Percentiles rank a stretch among this genome's conserved stretches.
These are phyloP conservation scores for Micropoecilia bifurca DNA, from an alignment of 2,797 vertebrate genomes.

Conservation along the genomic window DNA sequence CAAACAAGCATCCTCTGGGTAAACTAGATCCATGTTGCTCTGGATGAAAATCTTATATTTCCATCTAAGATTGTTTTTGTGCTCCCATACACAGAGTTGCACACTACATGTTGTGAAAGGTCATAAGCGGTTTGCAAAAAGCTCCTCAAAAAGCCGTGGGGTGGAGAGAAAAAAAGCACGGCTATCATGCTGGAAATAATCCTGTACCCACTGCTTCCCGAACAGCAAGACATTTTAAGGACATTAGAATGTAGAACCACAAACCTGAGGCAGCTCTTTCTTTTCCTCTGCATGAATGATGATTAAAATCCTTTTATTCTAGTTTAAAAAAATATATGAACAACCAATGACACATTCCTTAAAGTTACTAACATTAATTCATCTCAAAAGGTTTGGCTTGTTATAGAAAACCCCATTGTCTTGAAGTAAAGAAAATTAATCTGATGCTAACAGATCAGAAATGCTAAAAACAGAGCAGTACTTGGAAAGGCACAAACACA, in stretches of 20 bases:
- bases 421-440: slow-evolving; percentile 42
- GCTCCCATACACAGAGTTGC: slow-evolving; percentile 7
- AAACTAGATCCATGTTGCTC: slow-evolving; percentile 17
- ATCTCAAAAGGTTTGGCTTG: slow-evolving; percentile 36
- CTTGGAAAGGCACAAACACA: slow-evolving; percentile 1
- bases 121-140: slow-evolving; percentile 21
- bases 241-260: not conserved
- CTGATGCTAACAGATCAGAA: slow-evolving; percentile 17
- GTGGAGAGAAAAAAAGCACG: not conserved
- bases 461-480: slow-evolving; percentile 21
- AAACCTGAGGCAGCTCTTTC: not conserved
- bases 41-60: slow-evolving; percentile 33
- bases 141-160: slow-evolving; percentile 8
- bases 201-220: not conserved
- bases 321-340: not conserved
- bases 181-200: slow-evolving; percentile 11
- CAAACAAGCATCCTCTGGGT: slow-evolving; percentile 32
- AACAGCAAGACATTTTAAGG: slow-evolving; percentile 9
- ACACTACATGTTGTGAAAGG: slow-evolving; percentile 22
- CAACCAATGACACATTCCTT: not conserved
- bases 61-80: slow-evolving; percentile 21
- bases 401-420: slow-evolving; percentile 37
- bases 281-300: not conserved
- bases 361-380: not conserved
- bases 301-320: not conserved